Conservation (phyloP, 2,888 invertebrate species). For the Hybos culiciformis region DNA sequence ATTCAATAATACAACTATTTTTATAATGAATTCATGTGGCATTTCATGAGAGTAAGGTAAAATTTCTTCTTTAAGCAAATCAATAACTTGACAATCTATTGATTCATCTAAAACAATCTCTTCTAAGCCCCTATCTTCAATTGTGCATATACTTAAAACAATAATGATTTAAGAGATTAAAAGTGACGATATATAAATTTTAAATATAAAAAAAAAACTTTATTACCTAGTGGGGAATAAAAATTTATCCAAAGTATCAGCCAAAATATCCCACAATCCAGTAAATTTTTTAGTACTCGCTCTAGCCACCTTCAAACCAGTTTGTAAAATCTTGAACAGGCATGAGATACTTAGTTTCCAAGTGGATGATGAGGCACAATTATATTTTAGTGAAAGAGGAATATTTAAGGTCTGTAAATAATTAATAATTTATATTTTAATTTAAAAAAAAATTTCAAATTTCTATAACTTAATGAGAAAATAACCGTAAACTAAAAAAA, state of each 20-base stretch:
- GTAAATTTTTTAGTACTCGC: constrained; percentile 57
- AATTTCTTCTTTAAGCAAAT: constrained; percentile 67
- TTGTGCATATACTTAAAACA: constrained; percentile 36
- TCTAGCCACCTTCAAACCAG: constrained; percentile 77
- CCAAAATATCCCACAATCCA: constrained; percentile 76
- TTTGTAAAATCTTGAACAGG: constrained; percentile 61
- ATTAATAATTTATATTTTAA: neutral
- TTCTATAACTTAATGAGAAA: neutral
- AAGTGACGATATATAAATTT: neutral
- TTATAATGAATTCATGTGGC: constrained; percentile 67
- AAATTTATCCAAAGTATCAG: constrained; percentile 76
- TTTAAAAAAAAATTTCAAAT: neutral
- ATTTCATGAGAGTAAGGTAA: constrained; percentile 63
- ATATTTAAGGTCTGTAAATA: constrained; percentile 44
- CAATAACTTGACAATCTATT: constrained; percentile 71
- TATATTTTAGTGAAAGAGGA: constrained; percentile 66
- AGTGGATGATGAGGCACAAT: constrained; percentile 62
- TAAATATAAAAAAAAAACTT: neutral
- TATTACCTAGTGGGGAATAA: constrained; percentile 70
- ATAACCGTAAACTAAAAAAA: constrained; percentile 7
- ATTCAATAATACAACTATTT: constrained; percentile 70
- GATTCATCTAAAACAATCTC: constrained; percentile 55
- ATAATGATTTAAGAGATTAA: neutral
- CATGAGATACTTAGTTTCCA: constrained; percentile 73
- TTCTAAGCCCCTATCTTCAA: constrained; percentile 44